Conservation (phyloP, 30 jellyfish, hydroid and myxozoan species). For the Sanderia malayensis region DNA sequence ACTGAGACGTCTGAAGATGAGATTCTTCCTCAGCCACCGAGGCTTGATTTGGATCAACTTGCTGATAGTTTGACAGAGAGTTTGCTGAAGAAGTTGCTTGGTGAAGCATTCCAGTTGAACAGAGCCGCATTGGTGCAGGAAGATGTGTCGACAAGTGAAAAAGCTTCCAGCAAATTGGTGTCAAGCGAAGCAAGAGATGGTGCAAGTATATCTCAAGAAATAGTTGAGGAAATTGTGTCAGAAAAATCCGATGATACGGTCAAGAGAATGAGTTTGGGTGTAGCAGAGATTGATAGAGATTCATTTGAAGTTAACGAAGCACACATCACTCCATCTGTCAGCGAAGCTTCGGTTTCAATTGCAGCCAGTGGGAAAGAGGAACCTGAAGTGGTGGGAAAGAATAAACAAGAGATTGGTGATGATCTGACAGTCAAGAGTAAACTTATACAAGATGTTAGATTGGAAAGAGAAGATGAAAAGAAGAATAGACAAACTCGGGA, state of each 20-base stretch:
- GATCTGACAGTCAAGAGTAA: not conserved
- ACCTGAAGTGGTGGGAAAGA: not conserved
- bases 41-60: conserved; percentile 53
- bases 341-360: not conserved
- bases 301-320: conserved; percentile 54
- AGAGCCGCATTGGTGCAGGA: not conserved
- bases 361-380: not conserved
- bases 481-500: not conserved
- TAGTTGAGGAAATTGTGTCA: conserved; percentile 17
- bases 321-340: conserved; percentile 45
- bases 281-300: conserved; percentile 19
- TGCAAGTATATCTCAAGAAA: conserved; percentile 24
- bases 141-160: not conserved
- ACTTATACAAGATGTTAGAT: not conserved
- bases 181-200: not conserved
- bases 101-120: conserved; percentile 43
- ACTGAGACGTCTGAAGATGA: conserved; percentile 57
- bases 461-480: conserved; percentile 18
- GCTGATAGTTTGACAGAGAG: conserved; percentile 86
- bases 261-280: conserved; percentile 42
- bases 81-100: conserved; percentile 51
- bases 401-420: conserved; percentile 7
- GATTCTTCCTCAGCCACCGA: conserved; percentile 53
- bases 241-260: conserved; percentile 50
- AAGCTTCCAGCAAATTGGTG: not conserved